Conservation (phyloP, 2,113 vertebrate genomes). For the Lophotis ruficrista region DNA sequence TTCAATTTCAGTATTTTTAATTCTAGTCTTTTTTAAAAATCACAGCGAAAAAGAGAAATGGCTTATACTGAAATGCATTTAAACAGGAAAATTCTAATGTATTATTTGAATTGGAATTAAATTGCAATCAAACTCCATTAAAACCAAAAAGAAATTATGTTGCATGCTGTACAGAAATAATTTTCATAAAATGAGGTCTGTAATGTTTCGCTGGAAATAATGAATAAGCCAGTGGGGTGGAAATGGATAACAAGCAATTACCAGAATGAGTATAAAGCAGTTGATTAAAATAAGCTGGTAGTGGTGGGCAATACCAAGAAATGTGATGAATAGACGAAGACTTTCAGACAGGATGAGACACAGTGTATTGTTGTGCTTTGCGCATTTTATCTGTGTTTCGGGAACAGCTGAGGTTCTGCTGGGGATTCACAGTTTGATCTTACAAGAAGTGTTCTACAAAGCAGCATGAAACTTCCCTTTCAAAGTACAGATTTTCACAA, state of each 20-base stretch:
- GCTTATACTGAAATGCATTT: background rate
- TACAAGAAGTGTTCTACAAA: background rate
- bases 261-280: slow-evolving; percentile 40
- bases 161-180: background rate
- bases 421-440: slow-evolving; percentile 48
- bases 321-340: slow-evolving; percentile 31
- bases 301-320: slow-evolving; percentile 49
- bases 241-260: slow-evolving; percentile 50
- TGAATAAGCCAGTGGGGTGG: slow-evolving; percentile 21
- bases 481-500: background rate
- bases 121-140: background rate
- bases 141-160: background rate
- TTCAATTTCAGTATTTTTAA: background rate
- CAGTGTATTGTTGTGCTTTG: slow-evolving; percentile 26
- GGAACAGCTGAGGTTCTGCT: slow-evolving; percentile 40
- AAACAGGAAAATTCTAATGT: background rate
- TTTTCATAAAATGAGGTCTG: background rate
- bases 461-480: background rate
- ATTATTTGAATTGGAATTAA: background rate
- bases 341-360: slow-evolving; percentile 53
- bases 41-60: background rate
- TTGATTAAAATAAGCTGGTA: slow-evolving; percentile 63
- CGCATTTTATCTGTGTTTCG: slow-evolving; percentile 57
- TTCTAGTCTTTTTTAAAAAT: background rate
- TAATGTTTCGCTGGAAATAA: slow-evolving; percentile 24